Percentiles rank a stretch among this genome's conserved stretches.
phyloP scores from a whole-genome alignment of 2,888 invertebrate genomes.

The Lasioglossum zephyrum region DNA sequence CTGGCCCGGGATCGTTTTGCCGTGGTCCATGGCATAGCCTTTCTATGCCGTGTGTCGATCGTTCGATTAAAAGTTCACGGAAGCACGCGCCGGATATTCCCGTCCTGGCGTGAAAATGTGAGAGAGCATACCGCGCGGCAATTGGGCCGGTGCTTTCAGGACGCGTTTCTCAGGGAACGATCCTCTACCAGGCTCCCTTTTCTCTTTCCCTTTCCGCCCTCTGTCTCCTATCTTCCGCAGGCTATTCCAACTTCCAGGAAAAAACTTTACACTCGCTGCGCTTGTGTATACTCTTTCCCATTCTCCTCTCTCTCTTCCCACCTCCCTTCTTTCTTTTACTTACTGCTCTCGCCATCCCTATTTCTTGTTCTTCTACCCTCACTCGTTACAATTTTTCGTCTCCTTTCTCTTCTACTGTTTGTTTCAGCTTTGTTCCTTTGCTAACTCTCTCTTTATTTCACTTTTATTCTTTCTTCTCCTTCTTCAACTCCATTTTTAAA shows the following conservation, averaged over 20 bases:
- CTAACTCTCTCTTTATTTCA: background rate
- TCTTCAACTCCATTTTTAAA: background rate
- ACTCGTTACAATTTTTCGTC: background rate
- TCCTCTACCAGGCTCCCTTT: background rate
- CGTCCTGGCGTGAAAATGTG: constrained; percentile 12
- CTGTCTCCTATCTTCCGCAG: background rate
- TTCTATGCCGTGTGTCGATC: constrained; percentile 13
- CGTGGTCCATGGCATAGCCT: background rate
- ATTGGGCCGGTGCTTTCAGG: constrained; percentile 33
- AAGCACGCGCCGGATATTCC: constrained; percentile 20
- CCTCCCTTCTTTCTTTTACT: background rate
- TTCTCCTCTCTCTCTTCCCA: background rate
- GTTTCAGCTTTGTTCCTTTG: background rate
- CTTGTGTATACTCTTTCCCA: background rate
- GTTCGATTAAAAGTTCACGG: constrained; percentile 68
- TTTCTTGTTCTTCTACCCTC: background rate
- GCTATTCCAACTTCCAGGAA: constrained; percentile 30
- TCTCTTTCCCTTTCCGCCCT: background rate
- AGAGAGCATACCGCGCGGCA: constrained; percentile 36
- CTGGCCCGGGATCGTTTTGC: background rate
- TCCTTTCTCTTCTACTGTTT: background rate
- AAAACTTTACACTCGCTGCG: constrained; percentile 36
- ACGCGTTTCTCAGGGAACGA: constrained; percentile 28
- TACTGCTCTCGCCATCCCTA: background rate
- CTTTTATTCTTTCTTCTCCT: background rate